Percentiles rank a stretch among this genome's conserved stretches.
These are phyloP conservation scores for Calcarius lapponicus DNA, from an alignment of 2,797 vertebrate genomes.

Conservation along the genomic window DNA sequence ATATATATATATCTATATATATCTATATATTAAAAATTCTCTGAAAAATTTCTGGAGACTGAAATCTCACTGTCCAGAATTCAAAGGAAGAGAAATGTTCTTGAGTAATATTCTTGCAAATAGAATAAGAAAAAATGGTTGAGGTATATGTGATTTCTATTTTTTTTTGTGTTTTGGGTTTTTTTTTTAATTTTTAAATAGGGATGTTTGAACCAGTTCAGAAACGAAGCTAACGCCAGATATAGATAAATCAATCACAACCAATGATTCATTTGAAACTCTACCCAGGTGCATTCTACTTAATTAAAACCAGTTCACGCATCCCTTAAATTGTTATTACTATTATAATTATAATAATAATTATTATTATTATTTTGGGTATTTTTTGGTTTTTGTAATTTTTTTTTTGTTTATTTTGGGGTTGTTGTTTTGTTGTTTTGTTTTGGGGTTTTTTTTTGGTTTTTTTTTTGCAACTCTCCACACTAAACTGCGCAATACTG, in stretches of 20 bases:
- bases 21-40: conserved; percentile 45
- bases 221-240: conserved; percentile 36
- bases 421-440: neutral
- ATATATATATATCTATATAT: conserved; percentile 29
- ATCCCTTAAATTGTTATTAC: conserved; percentile 67
- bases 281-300: conserved; percentile 54
- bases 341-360: conserved; percentile 63
- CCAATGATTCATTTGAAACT: conserved; percentile 45
- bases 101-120: conserved; percentile 37
- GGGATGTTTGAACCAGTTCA: conserved; percentile 60
- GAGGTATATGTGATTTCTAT: conserved; percentile 63
- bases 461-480: conserved; percentile 71
- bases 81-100: conserved; percentile 44
- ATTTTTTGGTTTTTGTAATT: conserved; percentile 40
- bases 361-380: conserved; percentile 50
- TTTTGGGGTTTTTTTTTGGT: neutral
- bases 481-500: conserved; percentile 75
- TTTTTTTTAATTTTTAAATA: neutral
- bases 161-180: neutral
- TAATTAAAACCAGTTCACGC: conserved; percentile 63
- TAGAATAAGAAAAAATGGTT: conserved; percentile 53
- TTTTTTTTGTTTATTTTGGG: conserved; percentile 33
- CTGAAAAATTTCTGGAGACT: conserved; percentile 41
- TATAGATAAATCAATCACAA: conserved; percentile 45
- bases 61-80: conserved; percentile 53